Conservation (phyloP, 2,113 vertebrate genomes). For the Nycticorax nycticorax region DNA sequence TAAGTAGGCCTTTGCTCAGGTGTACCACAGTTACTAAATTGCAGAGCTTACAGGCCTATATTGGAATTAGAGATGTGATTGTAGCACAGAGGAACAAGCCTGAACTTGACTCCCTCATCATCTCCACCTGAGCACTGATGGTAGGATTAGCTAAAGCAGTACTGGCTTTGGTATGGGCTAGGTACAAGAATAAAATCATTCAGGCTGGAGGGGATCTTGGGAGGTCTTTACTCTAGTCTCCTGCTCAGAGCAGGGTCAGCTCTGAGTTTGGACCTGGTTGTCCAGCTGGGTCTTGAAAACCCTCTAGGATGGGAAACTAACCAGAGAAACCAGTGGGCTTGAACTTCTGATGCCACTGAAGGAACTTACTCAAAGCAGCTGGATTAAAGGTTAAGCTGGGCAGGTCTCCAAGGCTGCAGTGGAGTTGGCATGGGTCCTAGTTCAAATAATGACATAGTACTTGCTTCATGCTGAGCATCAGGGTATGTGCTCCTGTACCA, state of each 20-base stretch:
- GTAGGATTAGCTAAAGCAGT: background rate
- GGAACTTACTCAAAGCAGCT: background rate
- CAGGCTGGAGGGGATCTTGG: background rate
- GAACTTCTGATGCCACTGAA: background rate
- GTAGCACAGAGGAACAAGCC: background rate
- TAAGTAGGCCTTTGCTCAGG: background rate
- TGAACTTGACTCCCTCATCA: background rate
- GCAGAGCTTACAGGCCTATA: background rate
- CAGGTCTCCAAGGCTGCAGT: background rate
- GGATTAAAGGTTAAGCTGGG: background rate
- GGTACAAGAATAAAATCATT: background rate
- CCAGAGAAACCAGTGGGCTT: background rate
- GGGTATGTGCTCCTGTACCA: rapidly evolving
- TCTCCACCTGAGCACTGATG: background rate
- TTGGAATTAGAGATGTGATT: background rate
- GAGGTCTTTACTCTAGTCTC: background rate
- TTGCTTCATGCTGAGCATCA: background rate
- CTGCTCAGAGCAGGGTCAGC: background rate
- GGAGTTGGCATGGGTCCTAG: background rate
- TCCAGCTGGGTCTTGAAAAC: background rate
- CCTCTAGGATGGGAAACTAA: background rate
- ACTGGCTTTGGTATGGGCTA: background rate
- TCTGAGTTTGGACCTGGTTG: rapidly evolving
- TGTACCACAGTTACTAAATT: background rate
- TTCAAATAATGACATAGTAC: rapidly evolving